Evolutionary conservation across 2,113 vertebrate species (phyloP), one percentile per base, ranked within the genome.

Genomic region (Cinclus cinclus): DNA sequence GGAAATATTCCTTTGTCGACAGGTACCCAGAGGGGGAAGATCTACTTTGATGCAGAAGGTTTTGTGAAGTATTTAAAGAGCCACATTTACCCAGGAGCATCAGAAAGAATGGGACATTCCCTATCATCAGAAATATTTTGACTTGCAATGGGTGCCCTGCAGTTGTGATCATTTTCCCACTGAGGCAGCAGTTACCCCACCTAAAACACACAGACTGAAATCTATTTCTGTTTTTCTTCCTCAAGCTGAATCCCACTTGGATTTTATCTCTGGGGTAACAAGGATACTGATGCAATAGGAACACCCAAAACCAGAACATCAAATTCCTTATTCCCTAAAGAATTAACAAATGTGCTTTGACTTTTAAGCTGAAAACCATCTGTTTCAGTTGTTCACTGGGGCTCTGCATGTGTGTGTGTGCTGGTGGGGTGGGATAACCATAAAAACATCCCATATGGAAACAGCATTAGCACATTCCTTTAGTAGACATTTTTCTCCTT

Each of bases 81-180:
- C 6, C 16, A 27, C 2, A 0, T 79, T 79, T 68, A 59, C 25
- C 35, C 13, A 37, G 0, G 1, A 7, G 11, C 9, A 50, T 37
- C 3, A 1, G 52, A 42, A 65, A n/a, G 6, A 56, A 41, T 3
- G 9, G 22, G 28, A 59, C 15, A 20, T 30, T 59, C 39, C 25
- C 13, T 37, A 59, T 28, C 14, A 39, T 9, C 52, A 37, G 31
- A 75, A 85, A 71, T 33, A 30, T 41, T 71, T 49, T 28, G 22
- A 50, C 7, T 71, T 71, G 33, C 25, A 76, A 3, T 8, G 27
- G 5, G 14, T 31, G 15, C 16, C 30, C 47, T 25, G 49, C 14
- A 63, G 12, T 12, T 60, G 35, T 30, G 68, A 73, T 39, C 16
- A 35, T 15, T 67, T 83, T 47, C 41, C 33, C 44, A 71, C 10